A percentile compares a stretch with the other conserved stretches of the same genome.
phyloP scores from a whole-genome alignment of 2,113 vertebrate species.

The Oreocharis arfaki region DNA sequence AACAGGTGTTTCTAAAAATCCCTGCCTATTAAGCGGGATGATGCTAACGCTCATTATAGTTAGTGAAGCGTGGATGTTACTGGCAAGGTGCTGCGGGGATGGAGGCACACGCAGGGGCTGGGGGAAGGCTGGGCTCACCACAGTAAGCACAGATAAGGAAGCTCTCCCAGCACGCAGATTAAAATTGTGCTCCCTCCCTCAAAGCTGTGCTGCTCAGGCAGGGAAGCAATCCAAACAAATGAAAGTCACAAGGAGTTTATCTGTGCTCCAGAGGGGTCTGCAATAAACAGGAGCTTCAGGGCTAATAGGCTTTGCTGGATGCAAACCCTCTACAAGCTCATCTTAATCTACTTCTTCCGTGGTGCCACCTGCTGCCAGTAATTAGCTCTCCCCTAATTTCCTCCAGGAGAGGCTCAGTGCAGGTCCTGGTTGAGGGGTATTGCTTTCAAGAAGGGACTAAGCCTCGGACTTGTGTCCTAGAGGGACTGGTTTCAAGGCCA shows the following conservation, averaged over 20 bases:
- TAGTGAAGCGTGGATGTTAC: background rate
- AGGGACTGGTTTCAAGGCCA: background rate
- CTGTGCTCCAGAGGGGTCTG: background rate
- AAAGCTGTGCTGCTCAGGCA: background rate
- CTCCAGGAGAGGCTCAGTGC: background rate
- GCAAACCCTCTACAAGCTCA: background rate
- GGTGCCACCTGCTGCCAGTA: background rate
- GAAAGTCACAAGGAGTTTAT: slow-evolving; percentile 13
- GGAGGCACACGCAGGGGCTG: background rate
- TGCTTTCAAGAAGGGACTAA: background rate
- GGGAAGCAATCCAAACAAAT: slow-evolving; percentile 2
- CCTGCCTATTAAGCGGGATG: background rate
- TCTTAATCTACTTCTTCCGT: slow-evolving; percentile 2
- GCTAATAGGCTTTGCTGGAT: slow-evolving; percentile 36
- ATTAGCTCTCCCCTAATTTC: background rate
- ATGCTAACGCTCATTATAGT: background rate
- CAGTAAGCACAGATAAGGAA: background rate
- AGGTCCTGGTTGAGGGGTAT: background rate
- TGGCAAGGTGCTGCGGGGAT: fast-evolving
- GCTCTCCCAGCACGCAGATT: background rate
- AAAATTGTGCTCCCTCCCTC: background rate
- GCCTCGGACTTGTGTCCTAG: background rate
- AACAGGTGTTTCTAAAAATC: background rate
- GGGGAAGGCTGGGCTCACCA: background rate
- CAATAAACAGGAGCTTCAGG: background rate